Evolutionary conservation across 2,797 vertebrate genomes (phyloP).

Genomic region (Pantherophis alleghaniensis): DNA sequence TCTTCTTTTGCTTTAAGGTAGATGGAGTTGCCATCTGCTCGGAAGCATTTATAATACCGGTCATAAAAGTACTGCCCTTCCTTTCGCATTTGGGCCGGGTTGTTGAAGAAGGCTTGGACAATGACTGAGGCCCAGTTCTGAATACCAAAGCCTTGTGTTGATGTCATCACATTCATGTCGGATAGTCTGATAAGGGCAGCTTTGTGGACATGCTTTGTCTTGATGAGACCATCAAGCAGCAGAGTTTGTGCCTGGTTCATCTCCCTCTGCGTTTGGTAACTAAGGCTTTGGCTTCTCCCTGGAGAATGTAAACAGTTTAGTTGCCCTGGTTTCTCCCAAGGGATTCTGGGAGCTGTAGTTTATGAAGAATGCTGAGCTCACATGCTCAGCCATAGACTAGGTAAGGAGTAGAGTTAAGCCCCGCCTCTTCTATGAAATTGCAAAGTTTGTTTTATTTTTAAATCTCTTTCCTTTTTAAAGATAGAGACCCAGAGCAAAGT

Average conservation of each 20-base stretch:
- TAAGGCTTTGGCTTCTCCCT: neutral
- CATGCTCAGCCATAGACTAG: neutral
- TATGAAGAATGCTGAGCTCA: neutral
- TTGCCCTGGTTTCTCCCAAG: neutral
- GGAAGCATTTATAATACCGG: slow-evolving; percentile 63
- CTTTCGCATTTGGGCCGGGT: slow-evolving; percentile 58
- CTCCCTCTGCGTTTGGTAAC: neutral
- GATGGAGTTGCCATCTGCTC: slow-evolving; percentile 66
- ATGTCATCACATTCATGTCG: neutral
- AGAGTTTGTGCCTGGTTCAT: slow-evolving; percentile 30
- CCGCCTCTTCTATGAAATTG: neutral
- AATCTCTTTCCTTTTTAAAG: neutral
- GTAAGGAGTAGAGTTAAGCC: neutral
- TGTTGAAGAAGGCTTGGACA: slow-evolving; percentile 63
- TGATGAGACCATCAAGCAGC: slow-evolving; percentile 7
- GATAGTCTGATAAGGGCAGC: slow-evolving; percentile 2
- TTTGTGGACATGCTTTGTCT: slow-evolving; percentile 6
- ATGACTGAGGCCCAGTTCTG: neutral
- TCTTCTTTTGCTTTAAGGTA: slow-evolving; percentile 61
- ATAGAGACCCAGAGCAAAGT: neutral
- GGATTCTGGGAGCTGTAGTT: slow-evolving; percentile 8
- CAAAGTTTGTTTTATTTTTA: neutral
- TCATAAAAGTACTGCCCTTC: slow-evolving; percentile 67
- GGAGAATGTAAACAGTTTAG: neutral
- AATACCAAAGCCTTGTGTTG: neutral